Percentiles rank a stretch among this genome's conserved stretches.
Conservation (phyloP, 2,888 invertebrate species). For the Parasteatoda lunata region DNA sequence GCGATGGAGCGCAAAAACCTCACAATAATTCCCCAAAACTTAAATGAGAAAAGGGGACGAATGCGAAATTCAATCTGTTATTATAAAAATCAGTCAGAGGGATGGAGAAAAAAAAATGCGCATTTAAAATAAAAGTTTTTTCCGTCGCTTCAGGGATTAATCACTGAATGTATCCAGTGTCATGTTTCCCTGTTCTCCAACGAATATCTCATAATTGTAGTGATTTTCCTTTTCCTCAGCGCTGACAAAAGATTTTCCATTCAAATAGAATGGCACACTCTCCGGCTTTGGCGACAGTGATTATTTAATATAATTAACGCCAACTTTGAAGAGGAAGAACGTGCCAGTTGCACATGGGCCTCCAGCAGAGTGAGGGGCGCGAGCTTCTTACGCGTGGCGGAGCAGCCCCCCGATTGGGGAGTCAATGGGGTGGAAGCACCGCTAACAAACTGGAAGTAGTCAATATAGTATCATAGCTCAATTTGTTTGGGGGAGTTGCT, state of each 20-base stretch:
- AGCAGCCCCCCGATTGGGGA: neutral
- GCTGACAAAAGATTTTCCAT: neutral
- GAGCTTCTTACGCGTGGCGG: neutral
- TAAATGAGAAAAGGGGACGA: too few relatives aligned
- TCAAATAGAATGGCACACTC: neutral
- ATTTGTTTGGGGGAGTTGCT: neutral
- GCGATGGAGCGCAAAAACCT: too few relatives aligned
- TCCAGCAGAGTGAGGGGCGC: neutral
- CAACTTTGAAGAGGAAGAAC: neutral
- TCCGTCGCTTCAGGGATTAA: neutral
- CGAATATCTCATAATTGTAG: neutral
- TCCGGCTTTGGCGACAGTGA: neutral
- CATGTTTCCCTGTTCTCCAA: neutral
- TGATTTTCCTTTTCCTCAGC: neutral
- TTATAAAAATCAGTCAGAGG: neutral
- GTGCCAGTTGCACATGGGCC: conserved; percentile 18
- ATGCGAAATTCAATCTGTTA: too few relatives aligned
- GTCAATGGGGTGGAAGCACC: neutral
- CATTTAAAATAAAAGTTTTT: neutral
- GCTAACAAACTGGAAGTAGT: neutral
- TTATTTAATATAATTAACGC: conserved; percentile 38
- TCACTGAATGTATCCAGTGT: neutral
- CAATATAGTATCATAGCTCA: neutral
- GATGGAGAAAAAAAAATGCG: neutral
- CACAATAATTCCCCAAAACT: too few relatives aligned